A percentile compares a stretch with the other conserved stretches of the same genome.
These are phyloP conservation scores for Amazonetta brasiliensis DNA, from an alignment of 2,797 vertebrate species.

Conservation along the genomic window DNA sequence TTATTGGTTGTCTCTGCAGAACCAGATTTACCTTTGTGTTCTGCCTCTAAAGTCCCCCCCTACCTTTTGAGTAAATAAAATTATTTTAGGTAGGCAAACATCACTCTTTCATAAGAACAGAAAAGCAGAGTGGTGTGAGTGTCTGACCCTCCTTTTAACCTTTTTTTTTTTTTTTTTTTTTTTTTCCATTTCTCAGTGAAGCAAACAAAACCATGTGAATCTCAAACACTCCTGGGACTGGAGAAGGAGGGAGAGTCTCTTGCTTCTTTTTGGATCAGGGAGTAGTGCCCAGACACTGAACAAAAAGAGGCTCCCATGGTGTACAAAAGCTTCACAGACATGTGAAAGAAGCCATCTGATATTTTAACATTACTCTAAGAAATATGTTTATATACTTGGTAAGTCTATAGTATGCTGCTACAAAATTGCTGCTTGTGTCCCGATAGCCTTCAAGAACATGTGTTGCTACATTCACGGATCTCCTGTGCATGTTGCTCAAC, in stretches of 20 bases:
- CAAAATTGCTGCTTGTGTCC: slow-evolving; percentile 35
- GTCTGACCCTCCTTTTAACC: neutral
- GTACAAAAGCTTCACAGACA: neutral
- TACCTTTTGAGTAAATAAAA: neutral
- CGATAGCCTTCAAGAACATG: slow-evolving; percentile 30
- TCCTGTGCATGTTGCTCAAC: neutral
- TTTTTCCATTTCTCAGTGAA: neutral
- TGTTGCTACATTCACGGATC: neutral
- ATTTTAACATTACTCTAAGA: neutral
- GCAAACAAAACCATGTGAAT: neutral
- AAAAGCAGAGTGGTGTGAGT: neutral
- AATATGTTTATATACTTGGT: neutral
- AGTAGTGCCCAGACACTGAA: neutral
- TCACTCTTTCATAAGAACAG: neutral
- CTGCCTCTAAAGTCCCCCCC: neutral
- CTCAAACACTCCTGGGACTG: neutral
- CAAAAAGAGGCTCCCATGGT: neutral
- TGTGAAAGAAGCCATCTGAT: neutral
- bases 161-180: neutral
- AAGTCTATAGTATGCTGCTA: slow-evolving; percentile 1
- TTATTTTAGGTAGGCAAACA: neutral
- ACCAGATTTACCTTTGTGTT: neutral
- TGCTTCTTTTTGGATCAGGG: neutral
- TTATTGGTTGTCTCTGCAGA: neutral
- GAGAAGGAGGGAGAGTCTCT: neutral